phyloP scores from a whole-genome alignment of 2,797 vertebrate species.

The Propithecus deckenii region DNA sequence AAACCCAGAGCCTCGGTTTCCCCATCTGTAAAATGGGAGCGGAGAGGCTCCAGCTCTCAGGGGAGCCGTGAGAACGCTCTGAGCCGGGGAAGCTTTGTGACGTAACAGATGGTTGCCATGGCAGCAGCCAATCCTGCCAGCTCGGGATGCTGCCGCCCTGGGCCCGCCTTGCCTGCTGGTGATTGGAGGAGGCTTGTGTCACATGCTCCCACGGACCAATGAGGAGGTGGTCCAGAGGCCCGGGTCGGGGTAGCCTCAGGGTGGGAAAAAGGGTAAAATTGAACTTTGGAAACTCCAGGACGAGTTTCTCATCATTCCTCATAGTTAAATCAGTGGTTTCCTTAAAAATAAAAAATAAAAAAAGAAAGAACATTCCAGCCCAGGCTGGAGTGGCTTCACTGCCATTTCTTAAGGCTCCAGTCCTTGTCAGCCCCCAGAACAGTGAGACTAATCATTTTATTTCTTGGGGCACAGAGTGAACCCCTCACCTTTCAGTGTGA shows the following conservation, averaged over 20 bases:
- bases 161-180: background rate
- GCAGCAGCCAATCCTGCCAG: background rate
- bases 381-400: background rate
- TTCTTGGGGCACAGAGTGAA: background rate
- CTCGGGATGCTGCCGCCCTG: rapidly evolving
- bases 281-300: background rate
- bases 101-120: background rate
- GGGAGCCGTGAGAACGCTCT: rapidly evolving
- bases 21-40: background rate
- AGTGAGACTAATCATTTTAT: background rate
- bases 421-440: background rate
- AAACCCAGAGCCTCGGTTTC: background rate
- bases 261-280: background rate
- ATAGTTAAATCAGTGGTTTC: background rate
- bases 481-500: background rate
- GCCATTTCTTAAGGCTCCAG: background rate
- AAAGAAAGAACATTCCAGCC: background rate
- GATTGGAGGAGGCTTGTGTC: background rate
- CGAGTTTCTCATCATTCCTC: background rate
- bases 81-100: background rate
- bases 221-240: background rate
- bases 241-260: background rate
- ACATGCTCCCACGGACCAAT: background rate
- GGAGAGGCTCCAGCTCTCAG: background rate
- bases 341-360: background rate